Base-by-base conservation (phyloP, 2,888 invertebrate genomes). In the Sarcophaga rosellei region DNA sequence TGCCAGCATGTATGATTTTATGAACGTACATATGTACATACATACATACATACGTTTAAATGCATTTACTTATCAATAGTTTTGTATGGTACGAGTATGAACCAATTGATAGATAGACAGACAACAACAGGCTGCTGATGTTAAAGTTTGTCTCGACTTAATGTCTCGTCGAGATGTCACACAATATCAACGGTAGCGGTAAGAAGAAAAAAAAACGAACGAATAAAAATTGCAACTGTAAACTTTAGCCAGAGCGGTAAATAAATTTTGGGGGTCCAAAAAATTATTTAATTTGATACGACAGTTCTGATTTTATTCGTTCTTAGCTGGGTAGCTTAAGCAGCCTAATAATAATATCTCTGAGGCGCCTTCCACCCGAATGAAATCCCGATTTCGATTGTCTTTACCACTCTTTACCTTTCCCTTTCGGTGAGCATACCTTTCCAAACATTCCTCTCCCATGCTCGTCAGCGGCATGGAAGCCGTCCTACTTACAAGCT, bases 111-210 rank as follows among this genome's bases (percentile, higher is more conserved):
- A 86, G 73, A 75, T 73, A 63, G 74, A 82, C 80, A 80, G 76
- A 80, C 88, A 75, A 75, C 81, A 77, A 82, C 79, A 59, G 35
- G 75, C 75, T 78, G 80, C 61, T 85, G 81, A 73, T 81, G 69
- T 76, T 53, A 65, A 77, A 57, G n/a, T 61, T 74, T 65, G 85
- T 85, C 81, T 85, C 81, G 81, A 78, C 81, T 85, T 81, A 85
- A 81, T 78, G 85, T 81, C 85, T 84, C 84, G 84, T 84, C 84
- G 76, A 73, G 44, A 84, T 84, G 84, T 80, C 84, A 80, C 23
- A 62, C 69, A 74, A 45, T 77, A 44, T 74, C 74, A 75, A 53
- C 69, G 75, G 53, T 76, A 77, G 57, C 47, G 65, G 53, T 1
- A 53, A 17, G 17, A 53, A 12, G 5, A 35, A 35, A 8, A 35